Evolutionary conservation across 2,797 vertebrate genomes (phyloP), one percentile per base, ranked within the genome.

Genomic region (Lerista edwardsae): DNA sequence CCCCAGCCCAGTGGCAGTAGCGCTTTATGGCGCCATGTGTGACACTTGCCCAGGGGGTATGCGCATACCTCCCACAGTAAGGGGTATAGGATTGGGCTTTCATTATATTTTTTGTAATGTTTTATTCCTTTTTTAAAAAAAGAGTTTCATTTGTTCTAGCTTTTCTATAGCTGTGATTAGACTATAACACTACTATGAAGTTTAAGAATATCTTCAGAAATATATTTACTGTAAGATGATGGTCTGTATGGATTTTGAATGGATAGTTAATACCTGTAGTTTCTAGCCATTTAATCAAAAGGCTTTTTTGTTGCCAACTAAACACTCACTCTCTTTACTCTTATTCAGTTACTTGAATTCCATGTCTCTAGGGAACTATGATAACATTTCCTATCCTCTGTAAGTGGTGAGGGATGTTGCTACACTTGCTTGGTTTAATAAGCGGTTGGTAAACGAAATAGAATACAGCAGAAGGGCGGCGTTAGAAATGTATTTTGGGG

Each of bases 291-390:
- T 47, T 0, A 19, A 55, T 15, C 27, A 85, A 79, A 59, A 80
- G 1, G 23, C 36, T 27, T 71, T 73, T 41, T 65, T 41, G n/a
- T 2, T 36, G 73, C 47, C 29, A 80, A 34, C 67, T 25, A 76
- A 71, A 0, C 3, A 68, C 34, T 82, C 25, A n/a, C 0, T 73
- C 75, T 89, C 29, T 79, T 2, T 84, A 3, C 80, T 87, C 92
- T 87, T 68, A 3, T 62, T 55, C 88, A 87, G 84, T 55, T 8
- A 78, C 2, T 7, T 80, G 19, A 90, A 8, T 73, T 88, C 87
- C 67, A n/a, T 25, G 31, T 55, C 19, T 19, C 4, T 57, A 57
- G 47, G 57, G 84, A 89, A 84, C 51, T 86, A 3, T 83, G n/a
- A 55, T 83, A 36, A 78, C 6, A 44, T 85, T 34, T 82, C 0